Conservation (phyloP, 2,113 vertebrate genomes). For the Eubucco bourcierii region DNA sequence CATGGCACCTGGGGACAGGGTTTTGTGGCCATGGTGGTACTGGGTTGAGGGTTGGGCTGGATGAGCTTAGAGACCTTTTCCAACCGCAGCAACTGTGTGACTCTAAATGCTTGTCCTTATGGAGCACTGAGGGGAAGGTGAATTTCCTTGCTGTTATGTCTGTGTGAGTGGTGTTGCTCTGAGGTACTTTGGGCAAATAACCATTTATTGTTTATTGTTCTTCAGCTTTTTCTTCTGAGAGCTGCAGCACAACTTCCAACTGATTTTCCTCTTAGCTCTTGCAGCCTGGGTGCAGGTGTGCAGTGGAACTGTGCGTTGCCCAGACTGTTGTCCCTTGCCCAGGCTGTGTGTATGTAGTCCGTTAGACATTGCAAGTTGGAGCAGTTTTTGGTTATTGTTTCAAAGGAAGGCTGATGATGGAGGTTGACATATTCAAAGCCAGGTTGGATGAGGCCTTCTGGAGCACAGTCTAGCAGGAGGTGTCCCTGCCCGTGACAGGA, state of each 20-base stretch:
- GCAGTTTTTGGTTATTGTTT: neutral
- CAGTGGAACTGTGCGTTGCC: neutral
- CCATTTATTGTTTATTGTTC: slow-evolving; percentile 42
- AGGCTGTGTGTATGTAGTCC: neutral
- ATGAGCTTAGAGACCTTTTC: too few species aligned
- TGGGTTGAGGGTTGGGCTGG: too few species aligned
- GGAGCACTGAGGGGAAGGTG: neutral
- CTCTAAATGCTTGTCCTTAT: neutral
- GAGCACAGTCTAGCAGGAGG: too few species aligned
- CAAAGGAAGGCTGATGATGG: neutral
- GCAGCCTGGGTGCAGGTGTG: neutral
- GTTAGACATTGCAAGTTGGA: neutral
- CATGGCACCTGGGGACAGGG: too few species aligned
- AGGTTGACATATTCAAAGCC: too few species aligned
- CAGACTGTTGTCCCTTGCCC: neutral
- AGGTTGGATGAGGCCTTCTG: too few species aligned
- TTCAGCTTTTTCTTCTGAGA: slow-evolving; percentile 6
- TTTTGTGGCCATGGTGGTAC: too few species aligned
- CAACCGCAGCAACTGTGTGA: too few species aligned
- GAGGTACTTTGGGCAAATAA: neutral
- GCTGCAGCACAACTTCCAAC: neutral
- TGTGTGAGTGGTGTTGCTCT: neutral
- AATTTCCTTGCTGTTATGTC: neutral
- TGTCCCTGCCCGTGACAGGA: too few species aligned
- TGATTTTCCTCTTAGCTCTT: neutral